phyloP scores from a whole-genome alignment of 2,113 vertebrate genomes.

The Strix uralensis region DNA sequence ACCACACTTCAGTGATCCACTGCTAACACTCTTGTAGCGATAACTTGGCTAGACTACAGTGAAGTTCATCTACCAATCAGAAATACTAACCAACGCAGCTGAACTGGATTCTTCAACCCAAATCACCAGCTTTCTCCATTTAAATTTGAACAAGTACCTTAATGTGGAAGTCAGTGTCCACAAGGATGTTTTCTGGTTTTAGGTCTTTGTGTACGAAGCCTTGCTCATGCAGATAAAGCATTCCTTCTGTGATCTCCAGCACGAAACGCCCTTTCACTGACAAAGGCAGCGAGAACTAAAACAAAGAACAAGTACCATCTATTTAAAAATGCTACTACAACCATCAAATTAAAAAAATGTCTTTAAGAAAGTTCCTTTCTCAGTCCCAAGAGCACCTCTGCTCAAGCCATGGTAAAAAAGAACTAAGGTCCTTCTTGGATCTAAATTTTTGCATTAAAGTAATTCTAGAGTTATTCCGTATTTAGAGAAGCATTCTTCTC shows the following conservation, averaged over 20 bases:
- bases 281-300: conserved; percentile 80
- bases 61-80: background rate
- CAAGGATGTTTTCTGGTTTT: conserved; percentile 95
- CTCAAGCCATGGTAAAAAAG: background rate
- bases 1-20: background rate
- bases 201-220: conserved; percentile 92
- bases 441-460: background rate
- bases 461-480: background rate
- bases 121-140: background rate
- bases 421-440: background rate
- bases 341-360: background rate
- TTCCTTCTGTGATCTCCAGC: conserved; percentile 89
- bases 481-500: background rate
- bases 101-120: background rate
- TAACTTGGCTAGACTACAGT: background rate
- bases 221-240: conserved; percentile 87
- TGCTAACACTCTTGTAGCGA: background rate
- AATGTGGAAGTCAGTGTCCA: conserved; percentile 89
- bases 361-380: background rate
- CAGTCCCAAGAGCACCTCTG: background rate
- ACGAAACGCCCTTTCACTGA: conserved; percentile 89
- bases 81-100: background rate
- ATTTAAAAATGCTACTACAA: background rate
- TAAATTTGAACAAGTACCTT: conserved; percentile 78
- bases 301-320: background rate